A percentile compares a stretch with the other conserved stretches of the same genome.
phyloP scores from a whole-genome alignment of 1,140 invertebrate species.

The Drosophila obscura region DNA sequence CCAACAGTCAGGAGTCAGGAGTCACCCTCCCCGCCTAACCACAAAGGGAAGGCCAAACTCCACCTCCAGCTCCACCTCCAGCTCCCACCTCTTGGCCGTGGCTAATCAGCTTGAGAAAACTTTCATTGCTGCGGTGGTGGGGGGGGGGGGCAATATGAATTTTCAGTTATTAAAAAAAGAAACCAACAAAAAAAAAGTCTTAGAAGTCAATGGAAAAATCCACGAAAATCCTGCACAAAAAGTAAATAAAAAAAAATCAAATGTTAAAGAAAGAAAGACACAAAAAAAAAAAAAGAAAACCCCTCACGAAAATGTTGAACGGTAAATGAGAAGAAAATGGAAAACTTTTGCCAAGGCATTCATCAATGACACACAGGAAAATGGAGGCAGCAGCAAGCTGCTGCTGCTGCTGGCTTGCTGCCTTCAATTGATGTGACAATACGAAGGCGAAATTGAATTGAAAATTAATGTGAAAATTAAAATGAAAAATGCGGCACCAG shows the following conservation, averaged over 20 bases:
- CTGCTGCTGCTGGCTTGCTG: constrained; percentile 3
- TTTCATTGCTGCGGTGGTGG: background rate
- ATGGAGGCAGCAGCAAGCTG: background rate
- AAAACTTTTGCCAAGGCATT: constrained; percentile 26
- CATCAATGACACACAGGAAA: constrained; percentile 42
- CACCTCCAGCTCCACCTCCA: too few relatives aligned
- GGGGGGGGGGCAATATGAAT: constrained; percentile 29
- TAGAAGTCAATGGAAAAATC: constrained; percentile 9
- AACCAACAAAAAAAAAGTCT: background rate
- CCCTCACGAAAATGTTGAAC: background rate
- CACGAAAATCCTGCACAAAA: constrained; percentile 17
- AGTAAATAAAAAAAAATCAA: constrained; percentile 52
- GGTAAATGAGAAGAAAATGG: background rate
- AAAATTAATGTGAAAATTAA: constrained; percentile 57
- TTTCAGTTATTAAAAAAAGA: constrained; percentile 41
- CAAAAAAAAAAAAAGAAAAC: constrained; percentile 26
- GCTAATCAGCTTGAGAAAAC: constrained; percentile 31
- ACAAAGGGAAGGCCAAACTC: background rate
- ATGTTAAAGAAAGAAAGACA: background rate
- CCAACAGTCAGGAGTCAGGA: background rate
- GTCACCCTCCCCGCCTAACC: constrained; percentile 23
- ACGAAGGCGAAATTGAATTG: constrained; percentile 55
- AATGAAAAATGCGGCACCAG: constrained; percentile 37
- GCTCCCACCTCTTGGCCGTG: background rate
- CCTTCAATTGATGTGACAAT: constrained; percentile 52